Evolutionary conservation across 1,140 invertebrate species (phyloP).

Genomic region (Lanistes nyassanus): DNA sequence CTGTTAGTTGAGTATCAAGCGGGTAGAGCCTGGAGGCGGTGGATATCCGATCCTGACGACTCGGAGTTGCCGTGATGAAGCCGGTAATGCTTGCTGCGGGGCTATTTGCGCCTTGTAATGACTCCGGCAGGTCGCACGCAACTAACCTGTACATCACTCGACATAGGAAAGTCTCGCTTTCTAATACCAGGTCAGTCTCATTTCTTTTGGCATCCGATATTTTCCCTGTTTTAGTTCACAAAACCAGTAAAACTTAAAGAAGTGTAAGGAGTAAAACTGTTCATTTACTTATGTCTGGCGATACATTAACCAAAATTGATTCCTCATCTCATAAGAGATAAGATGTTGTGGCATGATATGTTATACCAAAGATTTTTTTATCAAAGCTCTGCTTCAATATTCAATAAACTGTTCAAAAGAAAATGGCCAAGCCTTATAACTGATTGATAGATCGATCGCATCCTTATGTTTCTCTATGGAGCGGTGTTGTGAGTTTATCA

Average conservation of each 20-base stretch:
- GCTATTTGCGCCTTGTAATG: background rate
- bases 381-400: too few relatives aligned
- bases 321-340: too few relatives aligned
- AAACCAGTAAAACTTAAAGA: background rate
- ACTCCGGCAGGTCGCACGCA: conserved; percentile 2
- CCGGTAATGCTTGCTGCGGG: background rate
- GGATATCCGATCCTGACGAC: background rate
- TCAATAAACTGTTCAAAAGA: too few relatives aligned
- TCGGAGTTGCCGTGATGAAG: background rate
- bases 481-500: too few relatives aligned
- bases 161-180: background rate
- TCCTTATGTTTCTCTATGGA: too few relatives aligned
- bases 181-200: too few relatives aligned
- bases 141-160: background rate
- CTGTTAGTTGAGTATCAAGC: background rate
- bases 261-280: background rate
- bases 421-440: too few relatives aligned
- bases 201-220: background rate
- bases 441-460: too few relatives aligned
- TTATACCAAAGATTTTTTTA: too few relatives aligned
- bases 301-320: too few relatives aligned
- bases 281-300: background rate
- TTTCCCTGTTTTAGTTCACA: background rate
- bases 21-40: background rate
- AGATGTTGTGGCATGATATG: too few relatives aligned